Conservation (phyloP, 2,888 invertebrate species). For the Junonia oenone region DNA sequence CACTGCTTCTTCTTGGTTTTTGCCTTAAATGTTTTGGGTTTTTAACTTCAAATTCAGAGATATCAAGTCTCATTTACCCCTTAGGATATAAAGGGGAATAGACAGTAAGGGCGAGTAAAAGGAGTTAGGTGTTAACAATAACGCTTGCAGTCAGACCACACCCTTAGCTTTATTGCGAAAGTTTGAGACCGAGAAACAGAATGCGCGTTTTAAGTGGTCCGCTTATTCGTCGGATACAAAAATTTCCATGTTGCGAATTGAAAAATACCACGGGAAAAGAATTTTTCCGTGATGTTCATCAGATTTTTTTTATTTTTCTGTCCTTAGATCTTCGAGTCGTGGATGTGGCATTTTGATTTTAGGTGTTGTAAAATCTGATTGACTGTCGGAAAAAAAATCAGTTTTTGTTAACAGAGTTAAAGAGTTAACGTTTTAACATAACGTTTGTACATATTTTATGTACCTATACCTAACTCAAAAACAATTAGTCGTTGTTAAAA, state of each 20-base stretch:
- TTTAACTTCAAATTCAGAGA: too few relatives aligned
- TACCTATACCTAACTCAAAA: too few relatives aligned
- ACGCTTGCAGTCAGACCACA: conserved; percentile 6
- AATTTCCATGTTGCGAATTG: conserved; percentile 51
- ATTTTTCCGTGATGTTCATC: conserved; percentile 4
- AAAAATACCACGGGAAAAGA: conserved; percentile 38
- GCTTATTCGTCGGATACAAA: conserved; percentile 57
- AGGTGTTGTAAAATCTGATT: too few relatives aligned
- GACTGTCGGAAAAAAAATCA: too few relatives aligned
- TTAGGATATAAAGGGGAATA: too few relatives aligned
- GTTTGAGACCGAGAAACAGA: conserved; percentile 46
- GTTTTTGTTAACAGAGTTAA: too few relatives aligned
- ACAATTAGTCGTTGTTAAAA: not conserved
- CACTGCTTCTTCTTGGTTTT: too few relatives aligned
- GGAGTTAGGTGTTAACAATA: not conserved
- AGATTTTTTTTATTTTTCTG: not conserved
- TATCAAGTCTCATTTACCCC: too few relatives aligned
- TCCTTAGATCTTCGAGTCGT: not conserved
- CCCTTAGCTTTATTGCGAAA: conserved; percentile 55
- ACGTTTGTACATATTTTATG: too few relatives aligned
- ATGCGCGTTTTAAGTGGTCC: conserved; percentile 46
- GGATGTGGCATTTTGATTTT: not conserved
- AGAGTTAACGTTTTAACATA: too few relatives aligned
- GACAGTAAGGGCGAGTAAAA: not conserved
- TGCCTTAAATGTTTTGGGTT: too few relatives aligned